Percentiles rank a stretch among this genome's conserved stretches.
Conservation (phyloP, 2,797 vertebrate species). For the Triplophysa bombifrons region DNA sequence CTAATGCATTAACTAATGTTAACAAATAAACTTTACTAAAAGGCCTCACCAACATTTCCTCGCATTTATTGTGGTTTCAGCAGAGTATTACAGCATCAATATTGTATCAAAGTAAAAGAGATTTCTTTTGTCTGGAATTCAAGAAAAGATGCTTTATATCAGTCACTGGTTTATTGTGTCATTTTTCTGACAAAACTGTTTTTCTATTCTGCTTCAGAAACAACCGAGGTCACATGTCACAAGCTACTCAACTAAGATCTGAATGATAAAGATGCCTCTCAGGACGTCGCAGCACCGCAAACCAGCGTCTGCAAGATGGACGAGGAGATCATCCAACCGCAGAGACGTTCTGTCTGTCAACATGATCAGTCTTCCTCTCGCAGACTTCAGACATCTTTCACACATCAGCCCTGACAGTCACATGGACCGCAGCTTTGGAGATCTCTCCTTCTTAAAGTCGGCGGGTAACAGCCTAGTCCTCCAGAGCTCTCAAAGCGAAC, state of each 20-base stretch:
- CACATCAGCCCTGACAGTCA: slow-evolving; percentile 74
- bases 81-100: too few relatives aligned
- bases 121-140: too few relatives aligned
- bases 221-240: not conserved
- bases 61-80: too few relatives aligned
- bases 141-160: not conserved
- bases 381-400: slow-evolving; percentile 79
- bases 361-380: slow-evolving; percentile 85
- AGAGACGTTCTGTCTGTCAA: slow-evolving; percentile 76
- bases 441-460: slow-evolving; percentile 82
- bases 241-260: not conserved
- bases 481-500: slow-evolving; percentile 82
- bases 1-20: too few relatives aligned
- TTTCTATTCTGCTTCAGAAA: slow-evolving; percentile 30
- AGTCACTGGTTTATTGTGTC: not conserved
- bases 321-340: slow-evolving; percentile 74
- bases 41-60: too few relatives aligned
- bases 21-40: too few relatives aligned
- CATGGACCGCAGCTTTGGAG: slow-evolving; percentile 83
- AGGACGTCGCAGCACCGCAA: slow-evolving; percentile 68
- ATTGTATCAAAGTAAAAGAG: too few relatives aligned
- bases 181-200: not conserved
- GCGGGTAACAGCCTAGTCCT: slow-evolving; percentile 77
- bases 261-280: slow-evolving; percentile 70
- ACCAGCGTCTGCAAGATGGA: slow-evolving; percentile 67